Percentiles rank a stretch among this genome's conserved stretches.
phyloP scores from a whole-genome alignment of 2,797 vertebrate genomes.

The Poliocrania exsul region DNA sequence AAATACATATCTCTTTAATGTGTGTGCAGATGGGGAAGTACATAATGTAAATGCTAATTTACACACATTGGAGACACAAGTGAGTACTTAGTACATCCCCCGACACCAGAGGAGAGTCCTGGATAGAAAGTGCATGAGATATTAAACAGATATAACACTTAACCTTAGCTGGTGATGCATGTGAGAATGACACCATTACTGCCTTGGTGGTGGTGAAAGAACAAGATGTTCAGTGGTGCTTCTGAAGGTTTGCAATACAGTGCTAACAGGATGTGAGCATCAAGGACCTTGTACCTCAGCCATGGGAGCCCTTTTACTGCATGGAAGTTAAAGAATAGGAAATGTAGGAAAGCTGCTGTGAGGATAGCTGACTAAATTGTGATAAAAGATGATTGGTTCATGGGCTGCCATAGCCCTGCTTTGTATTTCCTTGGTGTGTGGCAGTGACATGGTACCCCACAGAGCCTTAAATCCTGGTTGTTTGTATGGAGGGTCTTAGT shows the following conservation, averaged over 20 bases:
- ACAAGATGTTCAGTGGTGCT: neutral
- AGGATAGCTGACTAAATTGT: neutral
- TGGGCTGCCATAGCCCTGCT: neutral
- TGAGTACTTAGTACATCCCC: conserved; percentile 18
- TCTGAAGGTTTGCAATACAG: neutral
- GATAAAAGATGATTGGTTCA: neutral
- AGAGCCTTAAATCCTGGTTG: neutral
- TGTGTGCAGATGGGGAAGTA: conserved; percentile 25
- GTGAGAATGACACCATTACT: neutral
- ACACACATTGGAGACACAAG: neutral
- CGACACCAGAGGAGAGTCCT: neutral
- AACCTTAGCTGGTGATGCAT: conserved; percentile 21
- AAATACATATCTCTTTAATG: neutral
- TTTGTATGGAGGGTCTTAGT: neutral
- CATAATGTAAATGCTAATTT: conserved; percentile 28
- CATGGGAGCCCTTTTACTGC: neutral
- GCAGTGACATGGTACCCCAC: neutral
- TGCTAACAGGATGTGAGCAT: neutral
- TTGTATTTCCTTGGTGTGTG: neutral
- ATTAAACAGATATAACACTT: conserved; percentile 10
- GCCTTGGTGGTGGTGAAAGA: neutral
- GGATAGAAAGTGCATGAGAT: neutral
- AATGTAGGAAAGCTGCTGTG: neutral
- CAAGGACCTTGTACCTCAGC: neutral
- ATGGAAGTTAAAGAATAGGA: neutral